Conservation (phyloP, 2,888 invertebrate species). For the Lepeophtheirus nordmannii region DNA sequence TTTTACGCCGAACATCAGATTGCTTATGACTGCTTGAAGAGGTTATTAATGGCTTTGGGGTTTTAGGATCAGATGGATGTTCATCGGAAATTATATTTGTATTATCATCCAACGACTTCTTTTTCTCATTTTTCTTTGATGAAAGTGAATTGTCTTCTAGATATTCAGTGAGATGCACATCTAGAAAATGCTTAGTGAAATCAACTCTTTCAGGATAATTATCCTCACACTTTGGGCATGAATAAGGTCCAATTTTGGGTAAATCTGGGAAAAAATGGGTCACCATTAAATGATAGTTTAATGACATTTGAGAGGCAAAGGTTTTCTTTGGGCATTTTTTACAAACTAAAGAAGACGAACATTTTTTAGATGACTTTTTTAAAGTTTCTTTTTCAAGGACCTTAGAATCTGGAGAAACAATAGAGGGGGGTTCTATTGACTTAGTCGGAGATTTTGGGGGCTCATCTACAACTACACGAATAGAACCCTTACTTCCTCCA, state of each 20-base stretch:
- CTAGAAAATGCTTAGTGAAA: constrained; percentile 19
- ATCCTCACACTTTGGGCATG: constrained; percentile 1
- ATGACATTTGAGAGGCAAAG: constrained; percentile 13
- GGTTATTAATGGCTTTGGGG: background rate
- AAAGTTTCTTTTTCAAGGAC: background rate
- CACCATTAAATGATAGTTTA: constrained; percentile 16
- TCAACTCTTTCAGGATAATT: background rate
- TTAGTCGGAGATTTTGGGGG: background rate
- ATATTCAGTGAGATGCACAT: constrained; percentile 12
- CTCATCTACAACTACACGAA: background rate
- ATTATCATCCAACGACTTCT: background rate
- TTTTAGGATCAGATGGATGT: background rate
- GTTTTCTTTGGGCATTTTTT: constrained; percentile 14
- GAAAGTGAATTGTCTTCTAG: background rate
- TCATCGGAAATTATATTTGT: background rate
- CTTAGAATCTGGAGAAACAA: too few species aligned
- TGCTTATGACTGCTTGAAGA: background rate
- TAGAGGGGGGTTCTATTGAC: background rate
- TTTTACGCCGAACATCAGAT: background rate
- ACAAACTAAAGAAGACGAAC: background rate
- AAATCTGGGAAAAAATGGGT: constrained; percentile 18
- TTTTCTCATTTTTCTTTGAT: background rate
- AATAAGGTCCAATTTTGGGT: background rate
- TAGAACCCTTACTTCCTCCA: background rate
- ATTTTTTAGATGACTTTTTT: background rate